phyloP scores from a whole-genome alignment of 2,113 vertebrate genomes.

The Stegastes partitus region DNA sequence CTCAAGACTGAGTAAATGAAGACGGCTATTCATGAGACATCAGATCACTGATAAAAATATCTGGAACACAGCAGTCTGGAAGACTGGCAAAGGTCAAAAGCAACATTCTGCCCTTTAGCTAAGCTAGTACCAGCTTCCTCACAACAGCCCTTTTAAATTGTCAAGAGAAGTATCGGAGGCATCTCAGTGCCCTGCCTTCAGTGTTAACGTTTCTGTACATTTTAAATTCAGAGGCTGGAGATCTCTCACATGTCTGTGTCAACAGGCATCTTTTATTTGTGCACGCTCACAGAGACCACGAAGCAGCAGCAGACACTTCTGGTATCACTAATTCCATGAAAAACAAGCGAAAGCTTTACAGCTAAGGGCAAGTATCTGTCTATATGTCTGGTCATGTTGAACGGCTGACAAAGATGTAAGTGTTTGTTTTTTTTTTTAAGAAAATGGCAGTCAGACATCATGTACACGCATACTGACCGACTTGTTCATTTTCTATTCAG shows the following conservation, averaged over 20 bases:
- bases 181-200: not conserved
- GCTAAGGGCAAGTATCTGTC: not conserved
- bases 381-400: conserved; percentile 1
- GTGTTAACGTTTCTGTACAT: not conserved
- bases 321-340: no score
- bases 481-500: conserved; percentile 9
- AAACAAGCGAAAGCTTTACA: not conserved
- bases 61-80: not conserved
- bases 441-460: not conserved
- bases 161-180: not conserved
- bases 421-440: not conserved
- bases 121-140: conserved; percentile 10
- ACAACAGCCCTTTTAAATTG: not conserved
- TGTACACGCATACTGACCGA: not conserved
- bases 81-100: conserved; percentile 7
- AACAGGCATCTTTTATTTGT: conserved; percentile 8
- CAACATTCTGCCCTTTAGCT: not conserved
- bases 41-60: conserved; percentile 9
- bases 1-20: conserved; percentile 23
- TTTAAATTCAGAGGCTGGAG: not conserved
- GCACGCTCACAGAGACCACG: no score
- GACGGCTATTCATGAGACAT: not conserved
- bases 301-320: no score
- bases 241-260: not conserved
- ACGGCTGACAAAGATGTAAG: not conserved